These are phyloP conservation scores for Pseudopipra pipra DNA, from an alignment of 2,113 vertebrate genomes.

Conservation along the genomic window DNA sequence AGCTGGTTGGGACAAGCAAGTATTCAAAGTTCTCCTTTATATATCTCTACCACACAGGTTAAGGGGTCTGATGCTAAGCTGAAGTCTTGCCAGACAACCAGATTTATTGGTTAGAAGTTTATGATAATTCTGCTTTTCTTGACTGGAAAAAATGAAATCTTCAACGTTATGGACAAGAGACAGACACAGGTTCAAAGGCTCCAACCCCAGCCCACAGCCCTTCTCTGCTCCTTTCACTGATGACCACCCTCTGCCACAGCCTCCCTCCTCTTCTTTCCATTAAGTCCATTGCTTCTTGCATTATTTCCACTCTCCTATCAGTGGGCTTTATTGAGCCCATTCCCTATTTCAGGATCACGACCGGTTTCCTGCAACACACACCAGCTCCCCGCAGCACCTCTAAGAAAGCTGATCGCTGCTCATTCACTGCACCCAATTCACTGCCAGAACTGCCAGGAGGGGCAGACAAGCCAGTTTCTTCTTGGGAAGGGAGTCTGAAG, in stretches of 20 bases:
- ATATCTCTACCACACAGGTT: background rate
- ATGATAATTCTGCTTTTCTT: background rate
- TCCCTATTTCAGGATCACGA: background rate
- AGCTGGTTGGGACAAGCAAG: background rate
- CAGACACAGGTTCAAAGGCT: background rate
- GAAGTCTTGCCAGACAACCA: background rate
- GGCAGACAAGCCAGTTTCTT: background rate
- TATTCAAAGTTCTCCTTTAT: background rate
- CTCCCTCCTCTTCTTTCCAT: background rate
- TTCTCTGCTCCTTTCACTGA: no score
- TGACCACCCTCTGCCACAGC: background rate
- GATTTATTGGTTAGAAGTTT: background rate
- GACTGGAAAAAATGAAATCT: background rate
- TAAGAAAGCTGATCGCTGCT: background rate
- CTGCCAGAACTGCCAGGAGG: background rate
- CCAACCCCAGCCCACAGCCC: background rate
- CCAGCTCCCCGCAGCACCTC: background rate
- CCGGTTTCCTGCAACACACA: background rate
- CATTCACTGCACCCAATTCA: background rate
- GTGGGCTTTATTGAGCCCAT: background rate
- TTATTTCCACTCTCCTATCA: background rate
- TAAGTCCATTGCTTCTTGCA: background rate
- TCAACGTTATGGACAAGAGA: rapidly evolving
- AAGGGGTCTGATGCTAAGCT: background rate
- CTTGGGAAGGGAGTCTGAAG: background rate